Evolutionary conservation across 2,888 invertebrate species (phyloP).

Genomic region (Dromius quadrimaculatus): DNA sequence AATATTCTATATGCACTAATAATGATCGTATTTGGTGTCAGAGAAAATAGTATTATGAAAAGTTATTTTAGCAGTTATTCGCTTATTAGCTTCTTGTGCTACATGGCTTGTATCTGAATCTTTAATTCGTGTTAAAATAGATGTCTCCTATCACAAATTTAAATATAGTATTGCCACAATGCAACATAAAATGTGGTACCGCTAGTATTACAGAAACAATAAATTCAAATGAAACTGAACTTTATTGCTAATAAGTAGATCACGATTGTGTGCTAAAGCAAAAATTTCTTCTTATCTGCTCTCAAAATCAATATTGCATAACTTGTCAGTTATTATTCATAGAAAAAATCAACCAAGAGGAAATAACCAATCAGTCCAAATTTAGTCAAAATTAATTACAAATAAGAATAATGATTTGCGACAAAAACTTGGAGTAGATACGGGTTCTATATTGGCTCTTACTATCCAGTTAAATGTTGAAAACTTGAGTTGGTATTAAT

Average conservation of each 20-base stretch:
- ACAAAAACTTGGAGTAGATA: too few relatives aligned
- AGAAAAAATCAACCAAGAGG: not conserved
- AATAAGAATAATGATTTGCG: not conserved
- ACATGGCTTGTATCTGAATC: too few relatives aligned
- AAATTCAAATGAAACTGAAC: slow-evolving; percentile 8
- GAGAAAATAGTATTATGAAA: too few relatives aligned
- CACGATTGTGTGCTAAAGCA: too few relatives aligned
- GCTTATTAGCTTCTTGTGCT: too few relatives aligned
- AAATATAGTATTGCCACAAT: too few relatives aligned
- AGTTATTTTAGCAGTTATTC: too few relatives aligned
- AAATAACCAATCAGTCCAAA: slow-evolving; percentile 2
- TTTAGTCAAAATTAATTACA: slow-evolving; percentile 16
- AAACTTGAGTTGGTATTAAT: slow-evolving; percentile 9
- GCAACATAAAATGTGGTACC: slow-evolving; percentile 6
- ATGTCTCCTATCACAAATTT: too few relatives aligned
- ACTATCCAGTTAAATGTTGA: not conserved
- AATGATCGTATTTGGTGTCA: too few relatives aligned
- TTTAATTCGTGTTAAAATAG: too few relatives aligned
- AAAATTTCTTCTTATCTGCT: too few relatives aligned
- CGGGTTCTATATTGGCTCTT: not conserved
- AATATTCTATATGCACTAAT: too few relatives aligned
- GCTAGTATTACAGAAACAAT: not conserved
- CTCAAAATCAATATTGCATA: slow-evolving; percentile 10
- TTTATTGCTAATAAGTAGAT: slow-evolving; percentile 6
- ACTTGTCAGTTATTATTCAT: not conserved